phyloP scores from a whole-genome alignment of 2,888 invertebrate species.

The Agrotis puta region DNA sequence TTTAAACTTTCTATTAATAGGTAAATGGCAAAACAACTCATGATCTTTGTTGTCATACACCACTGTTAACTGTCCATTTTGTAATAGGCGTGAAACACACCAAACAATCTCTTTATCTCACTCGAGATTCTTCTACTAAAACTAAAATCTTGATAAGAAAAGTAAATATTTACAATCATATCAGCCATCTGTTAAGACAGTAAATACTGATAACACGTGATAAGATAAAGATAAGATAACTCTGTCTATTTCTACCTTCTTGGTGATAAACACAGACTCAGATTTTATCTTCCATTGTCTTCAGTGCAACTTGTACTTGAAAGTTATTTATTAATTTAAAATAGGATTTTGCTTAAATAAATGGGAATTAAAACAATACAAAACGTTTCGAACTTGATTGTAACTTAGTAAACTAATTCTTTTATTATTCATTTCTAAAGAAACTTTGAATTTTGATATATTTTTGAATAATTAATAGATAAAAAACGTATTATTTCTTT shows the following conservation, averaged over 20 bases:
- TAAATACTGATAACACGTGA: constrained; percentile 59
- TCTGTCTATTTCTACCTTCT: constrained; percentile 36
- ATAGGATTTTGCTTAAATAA: neutral
- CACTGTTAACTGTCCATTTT: no score
- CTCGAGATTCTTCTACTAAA: constrained; percentile 20
- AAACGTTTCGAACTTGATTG: neutral
- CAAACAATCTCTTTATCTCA: constrained; percentile 4
- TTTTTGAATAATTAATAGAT: no score
- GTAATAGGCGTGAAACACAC: neutral
- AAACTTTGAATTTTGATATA: no score
- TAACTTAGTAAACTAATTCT: neutral
- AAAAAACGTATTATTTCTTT: no score
- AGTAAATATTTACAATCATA: constrained; percentile 48
- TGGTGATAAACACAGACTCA: constrained; percentile 30
- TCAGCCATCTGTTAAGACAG: constrained; percentile 51
- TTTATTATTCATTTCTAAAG: no score
- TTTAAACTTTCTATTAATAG: no score
- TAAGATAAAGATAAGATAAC: constrained; percentile 62
- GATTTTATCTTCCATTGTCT: constrained; percentile 35
- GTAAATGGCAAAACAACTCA: neutral
- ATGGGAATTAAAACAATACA: neutral
- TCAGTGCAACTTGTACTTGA: constrained; percentile 15
- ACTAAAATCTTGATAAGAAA: constrained; percentile 45
- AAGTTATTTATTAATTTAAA: constrained; percentile 31
- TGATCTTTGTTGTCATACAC: no score